Evolutionary conservation across 2,888 invertebrate genomes (phyloP), one percentile per base, ranked within the genome.

Genomic region (Liposcelis brunnea): DNA sequence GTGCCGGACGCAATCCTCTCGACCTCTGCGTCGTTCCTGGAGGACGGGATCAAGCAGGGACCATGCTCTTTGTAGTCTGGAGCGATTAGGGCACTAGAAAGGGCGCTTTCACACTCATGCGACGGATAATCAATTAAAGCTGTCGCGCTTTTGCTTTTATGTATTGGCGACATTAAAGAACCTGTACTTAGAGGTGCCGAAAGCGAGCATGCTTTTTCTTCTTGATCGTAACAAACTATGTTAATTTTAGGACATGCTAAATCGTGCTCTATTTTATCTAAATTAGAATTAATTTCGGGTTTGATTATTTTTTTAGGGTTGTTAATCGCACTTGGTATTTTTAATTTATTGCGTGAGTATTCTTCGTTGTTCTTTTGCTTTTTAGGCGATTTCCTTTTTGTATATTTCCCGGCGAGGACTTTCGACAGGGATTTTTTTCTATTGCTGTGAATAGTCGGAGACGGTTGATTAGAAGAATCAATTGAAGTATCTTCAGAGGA

Each of bases 31-130:
- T 56, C 56, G 47, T 59, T 61, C 58, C 62, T 59, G 55, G 52
- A 55, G 56, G 55, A 49, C 52, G 59, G 56, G 56, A 56, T 55
- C 56, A 59, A 59, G 58, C 55, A 59, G 60, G 63, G 59, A 56
- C 59, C 64, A 63, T 53, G 53, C 52, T 51, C 49, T 49, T 26
- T 26, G 26, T 26, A 26, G 26, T 26, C 26, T 26, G 26, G 26
- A 26, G 26, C 26, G 26, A 26, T 26, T 26, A 26, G 45, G 47
- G 26, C 45, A 12, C 37, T 49, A 50, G 46, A 45, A 26, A 26
- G 26, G 26, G 26, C 40, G 40, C 19, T 16, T 45, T 47, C 47
- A 45, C 44, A 43, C 44, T 40, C 33, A 32, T 44, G 42, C 34
- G 33, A 32, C 42, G 35, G 35, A 46, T 35, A 43, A n/a, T 19